Evolutionary conservation across 2,888 invertebrate species (phyloP).

Genomic region (Aromia moschata): DNA sequence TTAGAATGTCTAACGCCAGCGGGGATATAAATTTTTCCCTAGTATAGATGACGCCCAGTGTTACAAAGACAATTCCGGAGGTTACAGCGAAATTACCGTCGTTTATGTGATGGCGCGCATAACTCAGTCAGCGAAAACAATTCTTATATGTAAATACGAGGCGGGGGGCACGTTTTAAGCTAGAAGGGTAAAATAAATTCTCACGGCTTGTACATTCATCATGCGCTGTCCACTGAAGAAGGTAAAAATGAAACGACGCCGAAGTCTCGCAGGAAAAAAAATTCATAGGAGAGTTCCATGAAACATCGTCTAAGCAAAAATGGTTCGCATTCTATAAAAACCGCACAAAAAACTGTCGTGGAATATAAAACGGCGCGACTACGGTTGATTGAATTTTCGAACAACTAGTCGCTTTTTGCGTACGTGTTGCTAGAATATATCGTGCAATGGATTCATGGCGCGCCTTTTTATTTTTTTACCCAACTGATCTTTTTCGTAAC

Average conservation of each 20-base stretch:
- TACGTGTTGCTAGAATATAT: too few relatives aligned
- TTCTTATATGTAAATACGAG: neutral
- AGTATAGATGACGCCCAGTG: neutral
- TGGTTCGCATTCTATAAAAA: too few relatives aligned
- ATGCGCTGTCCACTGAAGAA: neutral
- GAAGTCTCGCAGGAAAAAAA: neutral
- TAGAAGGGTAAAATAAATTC: neutral
- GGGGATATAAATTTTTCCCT: neutral
- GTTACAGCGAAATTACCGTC: neutral
- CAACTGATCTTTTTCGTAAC: too few relatives aligned
- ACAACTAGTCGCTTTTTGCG: too few relatives aligned
- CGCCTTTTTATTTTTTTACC: too few relatives aligned
- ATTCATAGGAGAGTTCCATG: too few relatives aligned
- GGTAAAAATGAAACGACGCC: neutral
- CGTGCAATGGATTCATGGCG: too few relatives aligned
- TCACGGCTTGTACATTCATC: neutral
- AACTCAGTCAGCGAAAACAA: neutral
- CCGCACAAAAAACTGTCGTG: too few relatives aligned
- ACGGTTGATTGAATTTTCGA: too few relatives aligned
- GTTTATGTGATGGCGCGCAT: neutral
- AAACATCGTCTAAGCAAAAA: too few relatives aligned
- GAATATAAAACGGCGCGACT: too few relatives aligned
- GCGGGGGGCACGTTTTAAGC: neutral
- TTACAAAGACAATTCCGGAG: neutral
- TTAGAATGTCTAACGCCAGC: neutral